These are phyloP conservation scores for Nebria ingens DNA, from an alignment of 1,140 invertebrate species.

Conservation along the genomic window DNA sequence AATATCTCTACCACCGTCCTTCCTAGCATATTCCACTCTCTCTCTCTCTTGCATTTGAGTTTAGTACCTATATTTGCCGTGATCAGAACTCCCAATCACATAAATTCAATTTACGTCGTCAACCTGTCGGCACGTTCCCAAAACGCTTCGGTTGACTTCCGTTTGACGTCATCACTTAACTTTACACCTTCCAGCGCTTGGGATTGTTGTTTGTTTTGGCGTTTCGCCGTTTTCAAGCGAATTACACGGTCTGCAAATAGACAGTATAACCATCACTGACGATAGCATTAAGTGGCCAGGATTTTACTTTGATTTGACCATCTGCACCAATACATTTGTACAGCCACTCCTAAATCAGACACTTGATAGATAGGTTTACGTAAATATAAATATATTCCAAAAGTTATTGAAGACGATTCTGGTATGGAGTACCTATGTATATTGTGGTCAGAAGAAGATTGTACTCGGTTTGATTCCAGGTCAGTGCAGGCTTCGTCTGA, in stretches of 20 bases:
- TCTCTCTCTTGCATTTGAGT: background rate
- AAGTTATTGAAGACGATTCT: too few species aligned
- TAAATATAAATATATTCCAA: too few species aligned
- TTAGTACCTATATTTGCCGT: background rate
- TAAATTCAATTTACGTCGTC: constrained; percentile 9
- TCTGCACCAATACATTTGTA: background rate
- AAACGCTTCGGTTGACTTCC: constrained; percentile 7
- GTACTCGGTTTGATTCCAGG: too few species aligned
- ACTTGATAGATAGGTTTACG: too few species aligned
- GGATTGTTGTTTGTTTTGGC: constrained; percentile 4
- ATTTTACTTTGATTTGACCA: background rate
- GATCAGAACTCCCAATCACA: constrained; percentile 7
- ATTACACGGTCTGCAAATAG: background rate
- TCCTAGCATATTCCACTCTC: too few species aligned
- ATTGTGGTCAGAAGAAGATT: too few species aligned
- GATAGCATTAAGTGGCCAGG: too few species aligned
- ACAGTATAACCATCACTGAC: too few species aligned
- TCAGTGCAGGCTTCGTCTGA: background rate
- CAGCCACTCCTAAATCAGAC: background rate
- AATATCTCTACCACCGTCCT: too few species aligned
- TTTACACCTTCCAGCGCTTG: constrained; percentile 3
- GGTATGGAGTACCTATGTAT: too few species aligned
- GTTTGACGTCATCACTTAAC: constrained; percentile 1
- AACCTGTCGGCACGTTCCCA: constrained; percentile 8
- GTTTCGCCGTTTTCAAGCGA: background rate